phyloP scores from a whole-genome alignment of 2,113 vertebrate genomes.

The Brienomyrus longianalis region DNA sequence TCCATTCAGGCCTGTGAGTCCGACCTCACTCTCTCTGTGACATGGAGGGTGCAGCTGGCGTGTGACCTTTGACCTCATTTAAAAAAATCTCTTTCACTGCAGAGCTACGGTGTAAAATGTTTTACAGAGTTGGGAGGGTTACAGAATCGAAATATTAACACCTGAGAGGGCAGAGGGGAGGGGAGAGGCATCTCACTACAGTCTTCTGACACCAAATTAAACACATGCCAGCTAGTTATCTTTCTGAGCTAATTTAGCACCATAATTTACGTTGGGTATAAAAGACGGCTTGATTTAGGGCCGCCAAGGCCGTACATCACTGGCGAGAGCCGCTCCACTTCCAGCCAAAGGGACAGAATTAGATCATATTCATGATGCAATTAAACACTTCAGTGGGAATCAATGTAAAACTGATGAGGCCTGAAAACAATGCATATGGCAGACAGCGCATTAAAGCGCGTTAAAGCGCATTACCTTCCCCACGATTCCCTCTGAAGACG shows the following conservation, averaged over 20 bases:
- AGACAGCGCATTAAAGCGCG: constrained; percentile 96
- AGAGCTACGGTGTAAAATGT: constrained; percentile 21
- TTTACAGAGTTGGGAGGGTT: constrained; percentile 24
- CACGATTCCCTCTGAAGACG: constrained; percentile 91
- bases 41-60: not conserved
- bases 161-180: constrained; percentile 46
- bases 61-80: constrained; percentile 8
- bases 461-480: constrained; percentile 99
- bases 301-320: constrained; percentile 93
- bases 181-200: constrained; percentile 64
- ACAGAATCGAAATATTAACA: constrained; percentile 40
- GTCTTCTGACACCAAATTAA: constrained; percentile 75
- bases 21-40: not conserved
- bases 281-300: constrained; percentile 75
- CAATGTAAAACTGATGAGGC: constrained; percentile 99
- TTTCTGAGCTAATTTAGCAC: constrained; percentile 75
- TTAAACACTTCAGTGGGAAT: constrained; percentile 99
- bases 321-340: constrained; percentile 94
- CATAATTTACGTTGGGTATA: constrained; percentile 76
- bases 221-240: constrained; percentile 75
- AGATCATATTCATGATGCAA: constrained; percentile 99
- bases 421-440: constrained; percentile 99
- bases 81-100: not conserved
- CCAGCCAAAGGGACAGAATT: constrained; percentile 99
- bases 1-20: not conserved